Evolutionary conservation across 2,113 vertebrate species (phyloP), one percentile per base, ranked within the genome.

Genomic region (Felis chaus): DNA sequence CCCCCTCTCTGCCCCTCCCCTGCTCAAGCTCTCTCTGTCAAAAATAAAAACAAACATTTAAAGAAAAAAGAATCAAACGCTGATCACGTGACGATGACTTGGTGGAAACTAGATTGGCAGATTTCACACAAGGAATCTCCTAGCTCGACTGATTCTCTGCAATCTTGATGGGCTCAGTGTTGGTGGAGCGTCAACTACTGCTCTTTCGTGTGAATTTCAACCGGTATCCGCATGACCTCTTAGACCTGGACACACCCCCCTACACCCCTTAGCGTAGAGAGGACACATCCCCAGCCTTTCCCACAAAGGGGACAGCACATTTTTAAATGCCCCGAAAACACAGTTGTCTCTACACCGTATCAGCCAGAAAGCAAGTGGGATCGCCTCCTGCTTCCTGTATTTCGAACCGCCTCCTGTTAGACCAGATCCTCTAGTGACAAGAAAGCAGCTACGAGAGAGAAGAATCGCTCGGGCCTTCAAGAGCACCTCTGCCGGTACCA

Each of bases 201-300:
- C 66, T 91, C n/a, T 65, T 36, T 21, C 12, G 5, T 76, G 65
- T 74, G 41, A 84, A 45, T 81, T 84, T 88, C 65, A 13, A 5
- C 53, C 18, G 15, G 6, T 57, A 33, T 7, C 74, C 68, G 15
- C 5, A 6, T 23, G 65, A 57, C 36, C 57, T 55, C 3, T 3
- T 36, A 27, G 15, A 25, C 29, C 7, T 53, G 45, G 55, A 48
- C 0, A 0, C 3, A 18, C 10, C 1, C 50, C 16, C 5, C 18
- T 45, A 15, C 25, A 21, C 27, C 63, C 74, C 74, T 48, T 18
- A n/a, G 66, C 73, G 76, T 27, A 55, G 31, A 33, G 57, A 76
- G 57, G 18, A 81, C 66, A 16, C 12, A 27, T 65, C 45, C 39
- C 12, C 53, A 79, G 50, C 11, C 48, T 48, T 48, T 69, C 39